Evolutionary conservation across 2,113 vertebrate genomes (phyloP).

Genomic region (Grus americana): DNA sequence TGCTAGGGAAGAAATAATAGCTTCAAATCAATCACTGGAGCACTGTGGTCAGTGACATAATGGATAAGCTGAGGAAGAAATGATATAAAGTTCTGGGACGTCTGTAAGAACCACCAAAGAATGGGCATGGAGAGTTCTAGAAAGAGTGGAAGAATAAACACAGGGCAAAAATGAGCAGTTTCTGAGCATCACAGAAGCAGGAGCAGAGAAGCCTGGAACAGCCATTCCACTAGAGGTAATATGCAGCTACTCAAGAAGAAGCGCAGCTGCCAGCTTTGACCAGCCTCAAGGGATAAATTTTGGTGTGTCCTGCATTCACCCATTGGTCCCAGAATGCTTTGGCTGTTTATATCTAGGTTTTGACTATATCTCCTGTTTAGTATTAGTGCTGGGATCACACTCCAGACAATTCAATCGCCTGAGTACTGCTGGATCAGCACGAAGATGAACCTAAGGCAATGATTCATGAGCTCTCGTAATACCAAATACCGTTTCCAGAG

Average conservation of each 20-base stretch:
- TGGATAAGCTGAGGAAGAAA: not conserved
- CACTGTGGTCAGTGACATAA: no score
- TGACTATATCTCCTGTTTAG: not conserved
- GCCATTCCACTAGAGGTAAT: not conserved
- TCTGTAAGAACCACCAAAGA: not conserved
- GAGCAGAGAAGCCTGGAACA: not conserved
- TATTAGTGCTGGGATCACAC: not conserved
- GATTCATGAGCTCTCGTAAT: not conserved
- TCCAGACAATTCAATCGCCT: not conserved
- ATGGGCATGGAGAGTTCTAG: not conserved
- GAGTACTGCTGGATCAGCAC: not conserved
- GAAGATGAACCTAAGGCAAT: not conserved
- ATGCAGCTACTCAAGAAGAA: not conserved
- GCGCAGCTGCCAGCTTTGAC: not conserved
- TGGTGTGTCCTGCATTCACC: not conserved
- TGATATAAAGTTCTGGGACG: not conserved
- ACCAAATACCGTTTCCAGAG: not conserved
- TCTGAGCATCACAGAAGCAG: not conserved
- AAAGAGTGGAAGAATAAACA: not conserved
- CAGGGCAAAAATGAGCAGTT: not conserved
- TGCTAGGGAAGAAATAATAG: not conserved
- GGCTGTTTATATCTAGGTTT: not conserved
- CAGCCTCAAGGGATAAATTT: not conserved
- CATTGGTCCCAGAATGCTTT: not conserved
- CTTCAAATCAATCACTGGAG: not conserved